Evolutionary conservation across 2,113 vertebrate species (phyloP).

Genomic region (Scytalopus superciliaris): DNA sequence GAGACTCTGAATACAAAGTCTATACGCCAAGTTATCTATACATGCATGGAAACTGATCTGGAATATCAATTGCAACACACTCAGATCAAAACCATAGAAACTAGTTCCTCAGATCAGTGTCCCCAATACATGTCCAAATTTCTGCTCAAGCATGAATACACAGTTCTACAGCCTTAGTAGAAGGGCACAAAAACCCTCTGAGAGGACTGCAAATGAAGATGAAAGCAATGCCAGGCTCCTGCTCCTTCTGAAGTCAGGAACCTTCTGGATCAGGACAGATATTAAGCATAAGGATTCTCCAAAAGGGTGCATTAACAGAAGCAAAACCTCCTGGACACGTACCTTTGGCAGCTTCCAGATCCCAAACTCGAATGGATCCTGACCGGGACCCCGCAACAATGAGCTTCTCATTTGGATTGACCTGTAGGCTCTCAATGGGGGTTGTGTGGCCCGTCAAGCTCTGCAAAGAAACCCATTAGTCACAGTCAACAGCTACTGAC

Average conservation of each 20-base stretch:
- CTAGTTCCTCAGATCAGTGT: neutral
- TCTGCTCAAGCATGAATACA: neutral
- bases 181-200: neutral
- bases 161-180: neutral
- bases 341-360: conserved; percentile 98
- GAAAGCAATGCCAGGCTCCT: neutral
- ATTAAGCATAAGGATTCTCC: neutral
- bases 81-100: neutral
- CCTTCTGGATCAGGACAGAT: neutral
- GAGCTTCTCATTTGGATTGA: conserved; percentile 88
- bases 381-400: conserved; percentile 93
- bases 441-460: conserved; percentile 91
- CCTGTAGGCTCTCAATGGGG: conserved; percentile 90
- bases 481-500: neutral
- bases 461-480: conserved; percentile 66
- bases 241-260: neutral
- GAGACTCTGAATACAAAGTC: neutral
- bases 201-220: neutral
- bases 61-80: neutral
- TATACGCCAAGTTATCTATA: neutral
- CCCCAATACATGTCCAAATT: neutral
- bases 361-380: conserved; percentile 93
- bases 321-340: conserved; percentile 11
- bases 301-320: neutral
- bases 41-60: neutral